These are phyloP conservation scores for Trachelus tabidus DNA, from an alignment of 2,888 invertebrate species.

Conservation along the genomic window DNA sequence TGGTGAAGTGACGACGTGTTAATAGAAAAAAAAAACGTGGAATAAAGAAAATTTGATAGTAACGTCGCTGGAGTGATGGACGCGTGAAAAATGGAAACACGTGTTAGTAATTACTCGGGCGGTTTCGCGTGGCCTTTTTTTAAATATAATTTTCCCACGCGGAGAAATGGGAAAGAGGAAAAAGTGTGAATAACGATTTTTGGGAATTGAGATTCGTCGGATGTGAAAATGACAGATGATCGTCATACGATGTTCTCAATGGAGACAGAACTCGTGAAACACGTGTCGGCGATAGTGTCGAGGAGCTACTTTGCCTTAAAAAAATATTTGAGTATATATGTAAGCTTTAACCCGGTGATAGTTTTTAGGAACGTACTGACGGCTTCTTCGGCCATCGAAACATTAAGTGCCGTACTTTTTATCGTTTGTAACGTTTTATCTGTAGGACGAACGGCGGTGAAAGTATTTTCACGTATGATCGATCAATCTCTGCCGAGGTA, in stretches of 20 bases:
- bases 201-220: not conserved
- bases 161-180: not conserved
- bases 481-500: slow-evolving; percentile 63
- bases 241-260: not conserved
- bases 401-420: slow-evolving; percentile 1
- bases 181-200: not conserved
- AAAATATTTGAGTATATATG: not conserved
- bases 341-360: slow-evolving; percentile 53
- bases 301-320: not conserved
- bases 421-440: not conserved
- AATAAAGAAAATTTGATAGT: not conserved
- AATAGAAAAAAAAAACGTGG: not conserved
- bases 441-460: slow-evolving; percentile 15
- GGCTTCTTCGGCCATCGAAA: slow-evolving; percentile 34
- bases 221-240: not conserved
- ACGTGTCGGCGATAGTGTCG: not conserved
- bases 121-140: not conserved
- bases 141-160: not conserved
- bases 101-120: not conserved
- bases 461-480: slow-evolving; percentile 47
- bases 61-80: not conserved
- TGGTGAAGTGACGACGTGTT: not conserved
- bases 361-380: slow-evolving; percentile 47
- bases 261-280: not conserved
- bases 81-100: not conserved